Evolutionary conservation across 2,888 invertebrate species (phyloP), one percentile per base, ranked within the genome.

Genomic region (Brachylomia viminalis): DNA sequence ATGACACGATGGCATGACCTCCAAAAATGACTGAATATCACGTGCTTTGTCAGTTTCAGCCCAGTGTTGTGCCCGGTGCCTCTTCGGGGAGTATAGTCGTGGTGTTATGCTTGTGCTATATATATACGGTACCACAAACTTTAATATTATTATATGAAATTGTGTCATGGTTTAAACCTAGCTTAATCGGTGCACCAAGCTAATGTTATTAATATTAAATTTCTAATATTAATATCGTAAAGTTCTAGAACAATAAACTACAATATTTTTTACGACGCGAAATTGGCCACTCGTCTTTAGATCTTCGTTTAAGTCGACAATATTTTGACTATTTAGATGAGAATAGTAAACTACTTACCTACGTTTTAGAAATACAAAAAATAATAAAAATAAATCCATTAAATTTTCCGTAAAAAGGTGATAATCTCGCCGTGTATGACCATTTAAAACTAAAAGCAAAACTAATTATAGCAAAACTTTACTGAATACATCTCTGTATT

Each of bases 121-220:
- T 30, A 47, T 47, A 6, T 30, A 47, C 30, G 23, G 17, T 47
- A 49, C n/a, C 30, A 66, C 8, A 20, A 45, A 38, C 27, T 49
- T 49, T 30, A 47, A 49, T 66, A 52, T 52, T 33, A 52, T 45
- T 67, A 49, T 20, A 45, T 30, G 27, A 42, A 68, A 77, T 61
- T 30, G 54, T 82, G 65, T 82, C 70, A 76, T 54, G 20, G 67
- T 73, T 54, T 82, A 77, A 77, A 82, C 77, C 67, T 64, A 73
- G 77, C 71, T 83, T 86, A 65, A 61, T 49, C 38, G 27, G 83
- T 86, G 86, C 83, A 77, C 58, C 62, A 83, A 86, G 86, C 83
- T 73, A 66, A 64, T 20, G 38, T 59, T 68, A 79, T 54, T 75
- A 61, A 23, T 73, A 65, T 59, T 67, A 82, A 75, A 79, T 49